Conservation (phyloP, 2,888 invertebrate genomes). For the Chrysolina americana region DNA sequence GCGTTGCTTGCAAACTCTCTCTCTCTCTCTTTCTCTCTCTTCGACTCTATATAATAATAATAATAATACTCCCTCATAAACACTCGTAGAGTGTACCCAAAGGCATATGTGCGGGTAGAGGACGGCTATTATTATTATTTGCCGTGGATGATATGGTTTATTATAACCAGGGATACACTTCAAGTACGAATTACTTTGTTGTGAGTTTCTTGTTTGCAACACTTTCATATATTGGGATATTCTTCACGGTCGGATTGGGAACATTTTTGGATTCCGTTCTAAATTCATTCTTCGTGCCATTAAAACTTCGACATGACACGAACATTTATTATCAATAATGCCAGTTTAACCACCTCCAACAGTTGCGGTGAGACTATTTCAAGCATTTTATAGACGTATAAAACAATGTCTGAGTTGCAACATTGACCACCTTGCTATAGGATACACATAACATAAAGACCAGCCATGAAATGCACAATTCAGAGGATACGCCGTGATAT, state of each 20-base stretch:
- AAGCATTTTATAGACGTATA: constrained; percentile 32
- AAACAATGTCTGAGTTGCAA: constrained; percentile 36
- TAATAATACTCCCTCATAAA: too few relatives aligned
- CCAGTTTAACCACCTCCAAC: constrained; percentile 30
- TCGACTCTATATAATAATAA: too few relatives aligned
- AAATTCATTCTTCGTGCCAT: neutral
- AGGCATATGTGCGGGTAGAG: too few relatives aligned
- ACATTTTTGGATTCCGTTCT: neutral
- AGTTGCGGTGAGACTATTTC: constrained; percentile 32
- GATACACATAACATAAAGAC: constrained; percentile 31
- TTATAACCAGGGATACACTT: too few relatives aligned
- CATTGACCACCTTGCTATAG: constrained; percentile 18
- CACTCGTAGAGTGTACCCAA: too few relatives aligned
- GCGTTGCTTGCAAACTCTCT: too few relatives aligned
- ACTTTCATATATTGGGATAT: too few relatives aligned
- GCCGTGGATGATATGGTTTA: too few relatives aligned
- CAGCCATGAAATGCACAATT: constrained; percentile 24
- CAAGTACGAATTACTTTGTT: too few relatives aligned
- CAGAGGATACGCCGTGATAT: neutral
- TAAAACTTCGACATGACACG: neutral
- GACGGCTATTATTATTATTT: too few relatives aligned
- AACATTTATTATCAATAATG: constrained; percentile 40
- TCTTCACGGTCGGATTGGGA: neutral
- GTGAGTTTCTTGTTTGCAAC: too few relatives aligned
- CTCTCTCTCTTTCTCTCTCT: too few relatives aligned